Evolutionary conservation across 2,888 invertebrate genomes (phyloP), one percentile per base, ranked within the genome.

Genomic region (Erebia epiphron): DNA sequence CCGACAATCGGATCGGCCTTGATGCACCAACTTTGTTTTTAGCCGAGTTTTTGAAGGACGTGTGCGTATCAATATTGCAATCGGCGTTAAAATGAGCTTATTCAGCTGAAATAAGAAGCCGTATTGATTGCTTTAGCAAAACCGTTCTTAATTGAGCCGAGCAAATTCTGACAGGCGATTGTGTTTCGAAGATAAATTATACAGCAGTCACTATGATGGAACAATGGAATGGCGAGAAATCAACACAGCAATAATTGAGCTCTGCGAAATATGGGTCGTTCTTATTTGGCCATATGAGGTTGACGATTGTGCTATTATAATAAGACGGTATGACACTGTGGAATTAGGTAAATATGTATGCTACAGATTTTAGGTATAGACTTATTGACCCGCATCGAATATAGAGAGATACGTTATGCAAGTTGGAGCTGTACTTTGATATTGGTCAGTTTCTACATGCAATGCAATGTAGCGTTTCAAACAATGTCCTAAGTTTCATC

Each of bases 151-250:
- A 89, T 88, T 86, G 84, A 82, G 79, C 75, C 70, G 72, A 84
- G 82, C 85, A 82, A 82, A 84, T 85, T 86, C 83, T 87, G 86
- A 86, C 87, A 86, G 82, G 77, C 83, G 82, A 83, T 85, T 83
- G 82, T 83, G 79, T 74, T 73, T 69, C 71, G 74, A 82, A 83
- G 82, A 84, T 79, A 82, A 86, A 84, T 82, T 79, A 74, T 76
- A 76, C 76, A 43, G 54, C 18, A 61, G 62, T 49, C 16, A 46
- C 61, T 61, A 21, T 46, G n/a, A 43, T 16, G 5, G 46, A 61
- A 61, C 61, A 61, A 61, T 46, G 18, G 46, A 13, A 14, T 14
- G 18, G 18, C 18, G 43, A 18, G 61, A 61, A 61, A 46, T 46
- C 46, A 61, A 46, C 46, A 61, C 43, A 43, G 41, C 35, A 16